These are phyloP conservation scores for Mythimna pallens DNA, from an alignment of 2,888 invertebrate genomes.

Conservation along the genomic window DNA sequence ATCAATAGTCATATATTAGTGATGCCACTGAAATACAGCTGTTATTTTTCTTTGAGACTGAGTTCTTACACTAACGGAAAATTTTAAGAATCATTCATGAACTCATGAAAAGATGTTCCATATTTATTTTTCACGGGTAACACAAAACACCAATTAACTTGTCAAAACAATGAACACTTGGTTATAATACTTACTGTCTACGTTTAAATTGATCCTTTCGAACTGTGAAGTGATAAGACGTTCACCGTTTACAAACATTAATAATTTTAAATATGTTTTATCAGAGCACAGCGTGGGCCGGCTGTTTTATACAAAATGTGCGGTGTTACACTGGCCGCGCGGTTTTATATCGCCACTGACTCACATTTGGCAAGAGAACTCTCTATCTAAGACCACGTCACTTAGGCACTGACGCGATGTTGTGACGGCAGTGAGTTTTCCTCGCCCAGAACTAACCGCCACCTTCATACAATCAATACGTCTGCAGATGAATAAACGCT, in stretches of 20 bases:
- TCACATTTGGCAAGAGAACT: constrained; percentile 85
- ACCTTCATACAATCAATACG: constrained; percentile 47
- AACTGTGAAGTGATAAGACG: constrained; percentile 80
- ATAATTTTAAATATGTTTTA: constrained; percentile 59
- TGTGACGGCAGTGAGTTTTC: constrained; percentile 77
- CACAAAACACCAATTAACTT: constrained; percentile 16
- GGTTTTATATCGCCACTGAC: constrained; percentile 85
- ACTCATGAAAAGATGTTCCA: constrained; percentile 22
- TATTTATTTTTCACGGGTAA: background rate
- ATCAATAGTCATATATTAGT: constrained; percentile 45
- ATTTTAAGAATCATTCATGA: constrained; percentile 3
- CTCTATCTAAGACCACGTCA: constrained; percentile 80
- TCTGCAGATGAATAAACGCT: constrained; percentile 35
- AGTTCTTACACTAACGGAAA: background rate
- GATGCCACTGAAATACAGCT: constrained; percentile 10
- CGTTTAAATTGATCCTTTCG: constrained; percentile 80
- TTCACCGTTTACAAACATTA: constrained; percentile 86
- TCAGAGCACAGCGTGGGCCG: constrained; percentile 63
- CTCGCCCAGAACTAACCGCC: constrained; percentile 42
- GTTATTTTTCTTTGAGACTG: background rate
- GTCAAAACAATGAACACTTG: constrained; percentile 5
- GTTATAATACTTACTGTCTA: constrained; percentile 77
- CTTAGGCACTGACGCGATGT: constrained; percentile 77
- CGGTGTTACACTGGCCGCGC: constrained; percentile 70
- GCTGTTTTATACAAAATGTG: constrained; percentile 78